Base-by-base conservation (phyloP, 2,888 invertebrate species). In the Chloromyia formosa region DNA sequence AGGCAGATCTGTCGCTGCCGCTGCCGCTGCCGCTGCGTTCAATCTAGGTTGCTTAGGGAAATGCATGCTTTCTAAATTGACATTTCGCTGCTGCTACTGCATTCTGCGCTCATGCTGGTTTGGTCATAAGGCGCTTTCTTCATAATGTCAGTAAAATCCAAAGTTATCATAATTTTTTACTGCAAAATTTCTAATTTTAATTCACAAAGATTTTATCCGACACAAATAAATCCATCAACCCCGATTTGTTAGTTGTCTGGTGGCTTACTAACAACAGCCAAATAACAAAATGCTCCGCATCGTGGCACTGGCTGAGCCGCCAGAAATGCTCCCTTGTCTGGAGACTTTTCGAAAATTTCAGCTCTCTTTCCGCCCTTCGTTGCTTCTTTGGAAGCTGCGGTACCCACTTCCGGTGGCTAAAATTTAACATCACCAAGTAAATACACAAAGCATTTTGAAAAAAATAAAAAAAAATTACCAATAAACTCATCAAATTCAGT, bases 221-320 rank as follows among this genome's bases (percentile, higher is more conserved):
- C n/a, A n/a, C n/a, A n/a, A n/a, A n/a, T n/a, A n/a, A n/a, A n/a
- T n/a, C n/a, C n/a, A n/a, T n/a, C n/a, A n/a, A n/a, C n/a, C n/a
- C n/a, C n/a, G n/a, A n/a, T n/a, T n/a, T n/a, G 27, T 35, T 35
- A 35, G 27, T 7, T 35, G 7, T 35, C 27, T 35, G 79, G 76
- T 18, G 80, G 77, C 75, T 79, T 80, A 76, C 82, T 85, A 4
- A 88, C 85, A 27, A 89, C 88, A 4, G 88, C 88, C 64, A 89
- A 82, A 79, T 89, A 89, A 80, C 88, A 88, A 81, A 89, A 89
- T 0, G 88, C 88, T 1, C 88, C 88, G 80, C 88, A 88, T 77
- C 87, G 83, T 1, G 88, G 89, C 3, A 88, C 86, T 1, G 89
- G 88, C 78, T 89, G 88, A 0, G 87, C 84, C 0, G 88, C 87